Evolutionary conservation across 2,113 vertebrate species (phyloP), one percentile per base, ranked within the genome.

Genomic region (Prinia subflava): DNA sequence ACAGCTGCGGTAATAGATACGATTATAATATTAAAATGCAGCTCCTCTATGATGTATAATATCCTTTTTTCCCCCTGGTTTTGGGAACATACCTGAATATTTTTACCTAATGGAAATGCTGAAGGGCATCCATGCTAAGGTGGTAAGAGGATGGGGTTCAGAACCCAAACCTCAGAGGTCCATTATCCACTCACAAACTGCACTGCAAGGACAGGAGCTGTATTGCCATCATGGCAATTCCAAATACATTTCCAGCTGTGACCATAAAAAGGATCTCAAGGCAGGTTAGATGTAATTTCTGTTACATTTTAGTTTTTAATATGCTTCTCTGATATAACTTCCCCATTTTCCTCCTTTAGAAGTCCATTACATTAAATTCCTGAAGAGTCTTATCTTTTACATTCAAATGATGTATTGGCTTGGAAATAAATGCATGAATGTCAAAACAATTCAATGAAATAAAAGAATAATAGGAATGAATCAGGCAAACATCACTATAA

Each of bases 401-500:
- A 60, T 86, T 88, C 52, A 86, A 46, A 64, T 67, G 6, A 44
- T 86, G 7, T 52, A 52, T 90, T 88, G 60, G 10, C 44, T 90
- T 93, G 49, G 56, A 83, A 96, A 78, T 92, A 86, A 86, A 86
- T 80, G 59, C 33, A 24, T 70, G 82, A 70, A 75, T 71, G 59
- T 86, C 60, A 86, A 83, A 95, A 70, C 74, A 92, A 78, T 89
- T 92, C 60, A 83, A 77, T 63, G 37, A 49, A 90, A 75, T 47
- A 93, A 67, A 86, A 77, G 62, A 86, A 68, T 92, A 93, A 63
- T 53, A 92, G 42, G 65, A 91, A 85, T 86, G 75, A 92, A 82
- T 64, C 60, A 95, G 60, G 41, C 44, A 94, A 75, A 60, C 10
- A 21, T 87, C 31, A 33, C 39, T 75, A 6, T 50, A 86, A 77